Evolutionary conservation across 1,140 invertebrate genomes (phyloP), one percentile per base, ranked within the genome.

Genomic region (Adoxophyes honmai): DNA sequence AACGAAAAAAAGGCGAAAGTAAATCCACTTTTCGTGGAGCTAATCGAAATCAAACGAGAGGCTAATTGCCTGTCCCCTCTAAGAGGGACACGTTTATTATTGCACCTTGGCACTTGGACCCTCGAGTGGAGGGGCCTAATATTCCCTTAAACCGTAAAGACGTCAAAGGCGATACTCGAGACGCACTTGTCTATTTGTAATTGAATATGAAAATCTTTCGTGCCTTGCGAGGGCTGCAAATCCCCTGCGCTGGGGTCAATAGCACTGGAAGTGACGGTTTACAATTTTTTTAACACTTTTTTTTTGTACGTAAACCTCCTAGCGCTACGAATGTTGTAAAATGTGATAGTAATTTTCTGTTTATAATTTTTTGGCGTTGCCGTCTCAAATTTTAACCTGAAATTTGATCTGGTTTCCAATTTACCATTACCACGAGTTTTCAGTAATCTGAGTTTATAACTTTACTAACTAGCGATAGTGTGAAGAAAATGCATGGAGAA

Each of bases 161-260:
- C 69, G 81, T 85, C 80, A 85, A 85, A 81, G 79, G 70, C 69
- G 54, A 73, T 64, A 62, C 81, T 84, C 62, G 77, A 85, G 81
- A 82, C 80, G 68, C 69, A 80, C 84, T 87, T 84, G 81, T 84
- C 74, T 85, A 82, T 87, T 82, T 85, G 81, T 84, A 87, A 87
- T 87, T 85, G 80, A 87, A 87, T 85, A 84, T 84, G 81, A 85
- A 87, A 85, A 87, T 81, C 76, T 84, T 82, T 82, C 66, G 64
- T 64, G 70, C 59, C 68, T 70, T 68, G 56, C 72, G 59, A 63
- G 62, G 54, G 69, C 53, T 65, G 67, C 60, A 56, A 68, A 59
- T 48, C 42, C 18, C 42, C 18, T 11, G 18, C 21, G 42, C 10
- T 16, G 21, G 42, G 21, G 18, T 9, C 28, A 48, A 1, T 3